Evolutionary conservation across 2,797 vertebrate genomes (phyloP).

Genomic region (Scyliorhinus canicula): DNA sequence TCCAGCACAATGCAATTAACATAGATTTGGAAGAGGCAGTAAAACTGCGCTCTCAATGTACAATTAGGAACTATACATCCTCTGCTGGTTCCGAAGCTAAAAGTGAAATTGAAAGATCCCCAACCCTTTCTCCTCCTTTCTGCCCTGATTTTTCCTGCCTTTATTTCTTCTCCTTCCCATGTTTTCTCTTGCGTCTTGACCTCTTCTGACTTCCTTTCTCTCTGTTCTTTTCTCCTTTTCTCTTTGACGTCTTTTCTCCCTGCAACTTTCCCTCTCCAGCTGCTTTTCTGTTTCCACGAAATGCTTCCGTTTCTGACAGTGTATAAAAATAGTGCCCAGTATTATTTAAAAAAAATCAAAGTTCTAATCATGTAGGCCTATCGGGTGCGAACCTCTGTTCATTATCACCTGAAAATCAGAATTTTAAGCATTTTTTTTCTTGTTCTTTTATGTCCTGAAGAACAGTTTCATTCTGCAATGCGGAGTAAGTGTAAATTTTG

Average conservation of each 20-base stretch:
- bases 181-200: background rate
- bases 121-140: background rate
- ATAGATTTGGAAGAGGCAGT: background rate
- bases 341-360: background rate
- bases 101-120: background rate
- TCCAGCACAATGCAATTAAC: background rate
- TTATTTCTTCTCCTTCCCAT: background rate
- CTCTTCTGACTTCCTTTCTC: background rate
- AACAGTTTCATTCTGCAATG: background rate
- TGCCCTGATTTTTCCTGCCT: too few relatives aligned
- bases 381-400: background rate
- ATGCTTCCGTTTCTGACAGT: background rate
- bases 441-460: background rate
- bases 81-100: background rate
- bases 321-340: background rate
- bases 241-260: background rate
- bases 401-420: background rate
- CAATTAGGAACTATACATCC: background rate
- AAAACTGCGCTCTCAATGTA: background rate
- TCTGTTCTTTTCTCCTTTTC: background rate
- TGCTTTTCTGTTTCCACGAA: background rate
- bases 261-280: background rate
- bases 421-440: background rate
- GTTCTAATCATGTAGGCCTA: background rate
- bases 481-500: background rate